These are phyloP conservation scores for Axinella damicornis DNA, from an alignment of 37 sponge, comb jelly and placozoan species.

Conservation along the genomic window DNA sequence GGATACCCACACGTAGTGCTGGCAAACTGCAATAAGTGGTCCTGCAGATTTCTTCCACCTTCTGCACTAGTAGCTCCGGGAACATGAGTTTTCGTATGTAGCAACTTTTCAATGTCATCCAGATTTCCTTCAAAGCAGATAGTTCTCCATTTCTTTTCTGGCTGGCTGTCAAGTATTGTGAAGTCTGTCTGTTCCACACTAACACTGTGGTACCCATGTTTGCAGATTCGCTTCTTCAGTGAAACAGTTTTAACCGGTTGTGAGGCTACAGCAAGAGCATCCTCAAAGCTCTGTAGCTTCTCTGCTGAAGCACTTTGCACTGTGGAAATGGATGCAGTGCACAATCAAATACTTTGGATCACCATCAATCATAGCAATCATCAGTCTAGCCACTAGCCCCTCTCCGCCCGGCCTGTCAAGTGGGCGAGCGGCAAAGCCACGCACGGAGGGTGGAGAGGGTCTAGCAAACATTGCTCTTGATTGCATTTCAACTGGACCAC, in stretches of 20 bases:
- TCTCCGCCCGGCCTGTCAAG: too few relatives aligned
- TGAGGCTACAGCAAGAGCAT: slow-evolving; percentile 3
- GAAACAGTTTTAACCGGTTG: neutral
- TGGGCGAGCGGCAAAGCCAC: too few relatives aligned
- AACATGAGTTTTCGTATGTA: neutral
- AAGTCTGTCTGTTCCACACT: slow-evolving; percentile 44
- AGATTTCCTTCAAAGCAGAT: slow-evolving; percentile 16
- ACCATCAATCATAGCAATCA: too few relatives aligned
- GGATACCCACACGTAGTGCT: slow-evolving; percentile 14
- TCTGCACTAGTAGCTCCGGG: neutral
- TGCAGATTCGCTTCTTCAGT: neutral
- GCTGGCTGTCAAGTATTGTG: neutral
- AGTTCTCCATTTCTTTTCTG: neutral
- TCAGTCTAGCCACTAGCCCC: too few relatives aligned
- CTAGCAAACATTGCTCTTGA: too few relatives aligned
- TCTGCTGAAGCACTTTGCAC: neutral
- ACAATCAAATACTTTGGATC: too few relatives aligned
- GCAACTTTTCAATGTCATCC: neutral
- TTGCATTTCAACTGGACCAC: too few relatives aligned
- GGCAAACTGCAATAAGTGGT: neutral
- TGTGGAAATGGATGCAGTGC: too few relatives aligned
- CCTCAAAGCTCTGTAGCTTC: slow-evolving; percentile 3
- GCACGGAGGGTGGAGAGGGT: too few relatives aligned
- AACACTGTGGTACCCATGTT: neutral
- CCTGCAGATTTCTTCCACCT: neutral